These are phyloP conservation scores for Gnathonemus echidnorhynchus DNA, from an alignment of 2,113 vertebrate species.

Conservation along the genomic window DNA sequence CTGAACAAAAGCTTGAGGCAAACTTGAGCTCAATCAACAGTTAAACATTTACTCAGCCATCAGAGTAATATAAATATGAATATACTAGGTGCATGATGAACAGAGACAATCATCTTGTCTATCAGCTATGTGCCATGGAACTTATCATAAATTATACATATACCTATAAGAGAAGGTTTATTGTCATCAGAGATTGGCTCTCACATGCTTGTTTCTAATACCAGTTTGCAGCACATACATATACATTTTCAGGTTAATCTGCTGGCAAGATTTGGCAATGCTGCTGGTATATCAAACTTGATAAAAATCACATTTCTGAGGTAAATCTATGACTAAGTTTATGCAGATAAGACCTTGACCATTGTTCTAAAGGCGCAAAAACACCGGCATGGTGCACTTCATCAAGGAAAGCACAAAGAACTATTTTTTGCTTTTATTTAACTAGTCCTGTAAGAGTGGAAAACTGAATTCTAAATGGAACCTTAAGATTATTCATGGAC, in stretches of 20 bases:
- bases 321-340: not conserved
- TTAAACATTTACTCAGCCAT: constrained; percentile 11
- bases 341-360: not conserved
- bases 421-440: not conserved
- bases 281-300: not conserved
- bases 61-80: not conserved
- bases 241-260: not conserved
- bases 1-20: not conserved
- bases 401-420: not conserved
- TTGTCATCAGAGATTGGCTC: not conserved
- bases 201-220: not conserved
- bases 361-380: not conserved
- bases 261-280: not conserved
- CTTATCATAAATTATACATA: not conserved
- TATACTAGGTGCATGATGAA: not conserved
- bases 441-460: not conserved
- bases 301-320: not conserved
- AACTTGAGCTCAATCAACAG: not conserved
- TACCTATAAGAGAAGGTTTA: not conserved
- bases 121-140: not conserved
- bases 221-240: not conserved
- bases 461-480: not conserved
- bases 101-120: not conserved
- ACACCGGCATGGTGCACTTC: not conserved
- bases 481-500: not conserved